Conservation (phyloP, 2,113 vertebrate species). For the Hypocryptadius cinnamomeus region DNA sequence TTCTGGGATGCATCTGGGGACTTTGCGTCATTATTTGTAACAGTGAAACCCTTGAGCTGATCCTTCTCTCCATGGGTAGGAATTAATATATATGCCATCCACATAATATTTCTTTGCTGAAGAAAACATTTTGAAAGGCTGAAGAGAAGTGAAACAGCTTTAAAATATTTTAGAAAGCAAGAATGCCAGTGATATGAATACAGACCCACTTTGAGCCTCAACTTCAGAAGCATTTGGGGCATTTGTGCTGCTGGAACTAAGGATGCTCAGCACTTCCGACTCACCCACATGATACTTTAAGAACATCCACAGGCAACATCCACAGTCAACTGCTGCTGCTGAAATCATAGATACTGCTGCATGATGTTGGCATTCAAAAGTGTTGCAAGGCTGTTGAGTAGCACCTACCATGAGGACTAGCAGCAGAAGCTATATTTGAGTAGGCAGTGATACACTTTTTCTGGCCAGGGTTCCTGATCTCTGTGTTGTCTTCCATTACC, state of each 20-base stretch:
- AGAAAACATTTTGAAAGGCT: not conserved
- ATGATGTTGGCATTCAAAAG: not conserved
- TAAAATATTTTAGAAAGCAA: not conserved
- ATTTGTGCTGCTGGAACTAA: not conserved
- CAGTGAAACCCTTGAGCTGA: not conserved
- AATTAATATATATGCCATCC: not conserved
- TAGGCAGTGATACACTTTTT: not conserved
- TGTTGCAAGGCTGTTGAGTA: not conserved
- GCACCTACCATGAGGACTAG: not conserved
- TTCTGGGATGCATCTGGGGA: not conserved
- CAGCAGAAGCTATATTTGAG: not conserved
- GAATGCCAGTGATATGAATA: not conserved
- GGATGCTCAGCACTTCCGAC: not conserved
- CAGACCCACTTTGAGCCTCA: not conserved
- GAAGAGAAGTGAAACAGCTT: not conserved
- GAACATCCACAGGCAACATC: not conserved
- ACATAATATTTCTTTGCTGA: not conserved
- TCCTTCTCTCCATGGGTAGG: not conserved
- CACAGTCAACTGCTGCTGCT: not conserved
- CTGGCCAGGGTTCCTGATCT: not conserved
- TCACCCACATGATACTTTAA: not conserved
- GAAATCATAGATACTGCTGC: not conserved
- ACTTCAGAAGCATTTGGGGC: not conserved
- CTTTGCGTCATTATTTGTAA: not conserved
- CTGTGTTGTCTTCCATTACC: not conserved